These are phyloP conservation scores for Plutomurus gul DNA, from an alignment of 1,140 invertebrate species.

Conservation along the genomic window DNA sequence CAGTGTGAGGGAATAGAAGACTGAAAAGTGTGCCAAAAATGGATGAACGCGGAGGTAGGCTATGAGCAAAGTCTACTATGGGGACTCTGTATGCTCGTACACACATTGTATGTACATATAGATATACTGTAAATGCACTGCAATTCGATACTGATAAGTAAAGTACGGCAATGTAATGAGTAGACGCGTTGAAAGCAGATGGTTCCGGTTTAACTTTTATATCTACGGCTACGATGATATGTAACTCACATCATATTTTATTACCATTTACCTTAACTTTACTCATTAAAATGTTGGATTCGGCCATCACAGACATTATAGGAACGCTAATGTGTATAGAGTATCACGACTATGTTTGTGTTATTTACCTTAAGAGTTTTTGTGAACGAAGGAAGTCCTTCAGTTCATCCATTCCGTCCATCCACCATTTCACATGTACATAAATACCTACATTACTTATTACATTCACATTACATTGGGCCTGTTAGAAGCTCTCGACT, in stretches of 20 bases:
- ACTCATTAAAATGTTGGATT: neutral
- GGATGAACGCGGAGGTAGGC: neutral
- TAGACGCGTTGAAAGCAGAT: conserved; percentile 5
- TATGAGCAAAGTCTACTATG: neutral
- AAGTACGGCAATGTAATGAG: conserved; percentile 8
- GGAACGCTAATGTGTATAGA: no score
- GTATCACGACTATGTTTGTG: no score
- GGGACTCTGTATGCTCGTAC: neutral
- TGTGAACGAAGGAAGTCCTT: conserved; percentile 23
- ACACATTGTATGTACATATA: neutral
- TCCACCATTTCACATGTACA: no score
- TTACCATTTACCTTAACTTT: neutral
- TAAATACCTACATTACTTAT: conserved; percentile 3
- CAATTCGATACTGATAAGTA: conserved; percentile 18
- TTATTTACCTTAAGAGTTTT: neutral
- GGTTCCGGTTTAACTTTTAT: conserved; percentile 34
- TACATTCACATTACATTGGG: neutral
- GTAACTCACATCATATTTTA: neutral
- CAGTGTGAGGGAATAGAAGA: no score
- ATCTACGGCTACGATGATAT: neutral
- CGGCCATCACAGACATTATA: no score
- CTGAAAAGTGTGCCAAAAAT: conserved; percentile 35
- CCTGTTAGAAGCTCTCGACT: neutral
- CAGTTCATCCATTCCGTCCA: neutral
- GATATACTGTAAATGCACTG: no score